These are phyloP conservation scores for Lepidurus apus DNA, from an alignment of 1,140 invertebrate species.

Conservation along the genomic window DNA sequence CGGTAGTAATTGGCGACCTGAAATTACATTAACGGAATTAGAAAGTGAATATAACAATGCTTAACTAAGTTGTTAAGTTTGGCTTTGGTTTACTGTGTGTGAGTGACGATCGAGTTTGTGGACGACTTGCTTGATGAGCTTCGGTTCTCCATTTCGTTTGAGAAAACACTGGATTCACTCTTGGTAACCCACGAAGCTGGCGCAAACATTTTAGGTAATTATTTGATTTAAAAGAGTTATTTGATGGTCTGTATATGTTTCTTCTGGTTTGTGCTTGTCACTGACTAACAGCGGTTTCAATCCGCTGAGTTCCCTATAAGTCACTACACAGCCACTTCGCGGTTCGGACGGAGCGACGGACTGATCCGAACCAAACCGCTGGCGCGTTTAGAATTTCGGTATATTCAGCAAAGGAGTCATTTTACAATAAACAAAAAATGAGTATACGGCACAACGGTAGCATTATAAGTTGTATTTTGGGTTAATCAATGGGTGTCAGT, in stretches of 20 bases:
- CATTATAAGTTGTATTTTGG: constrained; percentile 1
- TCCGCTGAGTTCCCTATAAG: too few relatives aligned
- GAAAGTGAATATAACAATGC: neutral
- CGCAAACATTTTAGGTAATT: neutral
- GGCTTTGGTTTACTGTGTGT: constrained; percentile 7
- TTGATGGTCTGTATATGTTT: neutral
- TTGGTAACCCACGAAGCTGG: neutral
- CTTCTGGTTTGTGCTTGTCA: neutral
- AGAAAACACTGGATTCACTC: neutral
- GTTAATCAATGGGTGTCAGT: neutral
- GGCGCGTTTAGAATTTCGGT: neutral
- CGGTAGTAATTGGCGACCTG: constrained; percentile 78
- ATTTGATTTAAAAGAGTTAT: neutral
- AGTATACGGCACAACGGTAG: neutral
- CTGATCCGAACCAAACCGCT: too few relatives aligned
- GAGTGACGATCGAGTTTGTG: neutral
- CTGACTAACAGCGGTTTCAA: neutral
- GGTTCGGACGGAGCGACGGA: too few relatives aligned
- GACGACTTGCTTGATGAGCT: neutral
- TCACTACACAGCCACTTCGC: too few relatives aligned
- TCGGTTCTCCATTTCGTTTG: neutral
- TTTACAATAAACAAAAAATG: neutral
- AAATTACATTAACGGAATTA: constrained; percentile 40
- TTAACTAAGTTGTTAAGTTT: too few relatives aligned
- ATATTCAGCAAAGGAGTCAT: neutral